Evolutionary conservation across 1,140 invertebrate genomes (phyloP), one percentile per base, ranked within the genome.

Genomic region (Phymorhynchus buccinoides): DNA sequence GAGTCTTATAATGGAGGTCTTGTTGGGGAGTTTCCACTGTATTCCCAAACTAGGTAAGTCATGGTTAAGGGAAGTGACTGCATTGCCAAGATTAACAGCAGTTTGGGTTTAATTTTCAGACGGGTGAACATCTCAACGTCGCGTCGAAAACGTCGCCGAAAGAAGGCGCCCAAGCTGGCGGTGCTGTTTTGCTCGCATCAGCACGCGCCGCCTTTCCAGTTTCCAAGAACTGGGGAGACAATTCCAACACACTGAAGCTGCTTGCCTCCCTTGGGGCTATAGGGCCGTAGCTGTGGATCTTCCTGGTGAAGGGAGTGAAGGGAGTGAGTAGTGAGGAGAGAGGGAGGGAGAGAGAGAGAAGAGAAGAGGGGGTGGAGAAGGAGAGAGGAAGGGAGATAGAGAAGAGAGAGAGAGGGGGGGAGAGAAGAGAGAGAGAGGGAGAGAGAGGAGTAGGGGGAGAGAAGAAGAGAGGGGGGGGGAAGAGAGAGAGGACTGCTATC

Each of bases 171-270:
- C 27, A 88, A 85, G 52, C 56, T 88, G n/a, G 86, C 87, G 78
- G 88, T 94, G 27, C 87, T 94, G 2, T 90, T 94, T 87, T 94
- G 1, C 94, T 94, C 90, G 94, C n/a, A n/a, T n/a, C n/a, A n/a
- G n/a, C n/a, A n/a, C n/a, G 94, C 3, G 84, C 84, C 35, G 83
- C 83, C 48, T 94, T 94, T 86, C n/a, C n/a, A n/a, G 90, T 90
- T 14, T 94, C 94, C 3, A 44, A 93, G 85, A 92, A 90, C 41
- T 94, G 94, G 94, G 52, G 89, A 22, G 88, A 93, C 6, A 89
- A n/a, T n/a, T n/a, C 93, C 22, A 88, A 89, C 81, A 93, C 93
- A 16, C 86, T 94, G 7, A 85, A 92, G 35, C 87, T 92, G n/a
- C 80, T 94, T 30, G 90, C 91, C 66, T 91, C 90, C 30, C n/a